Evolutionary conservation across 2,113 vertebrate species (phyloP).

Genomic region (Rhynchopsitta pachyrhyncha): DNA sequence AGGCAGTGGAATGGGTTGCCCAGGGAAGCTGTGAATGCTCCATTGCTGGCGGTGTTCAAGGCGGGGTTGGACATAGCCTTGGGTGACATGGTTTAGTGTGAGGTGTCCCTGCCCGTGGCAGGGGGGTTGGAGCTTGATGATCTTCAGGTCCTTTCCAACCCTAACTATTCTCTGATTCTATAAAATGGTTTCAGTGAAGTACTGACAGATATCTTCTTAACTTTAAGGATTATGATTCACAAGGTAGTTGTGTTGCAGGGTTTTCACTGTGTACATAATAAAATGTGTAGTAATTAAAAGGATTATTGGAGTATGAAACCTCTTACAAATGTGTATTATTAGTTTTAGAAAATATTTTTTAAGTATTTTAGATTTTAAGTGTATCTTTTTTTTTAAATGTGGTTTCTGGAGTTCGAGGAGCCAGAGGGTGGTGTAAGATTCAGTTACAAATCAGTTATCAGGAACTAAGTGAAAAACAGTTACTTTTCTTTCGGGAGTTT

Average conservation of each 20-base stretch:
- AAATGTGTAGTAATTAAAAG: not conserved
- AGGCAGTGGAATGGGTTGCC: too few relatives aligned
- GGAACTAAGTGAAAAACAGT: not conserved
- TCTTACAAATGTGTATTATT: not conserved
- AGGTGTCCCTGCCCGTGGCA: too few relatives aligned
- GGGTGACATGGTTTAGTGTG: too few relatives aligned
- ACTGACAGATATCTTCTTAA: not conserved
- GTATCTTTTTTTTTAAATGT: not conserved
- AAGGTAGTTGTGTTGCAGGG: not conserved
- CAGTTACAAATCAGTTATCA: not conserved
- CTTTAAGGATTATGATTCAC: not conserved
- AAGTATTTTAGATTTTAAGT: not conserved
- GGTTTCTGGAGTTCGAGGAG: not conserved
- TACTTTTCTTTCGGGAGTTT: not conserved
- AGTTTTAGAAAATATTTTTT: not conserved
- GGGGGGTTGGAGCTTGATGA: too few relatives aligned
- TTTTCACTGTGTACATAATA: not conserved
- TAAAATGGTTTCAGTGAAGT: not conserved
- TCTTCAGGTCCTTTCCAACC: too few relatives aligned
- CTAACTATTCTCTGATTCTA: too few relatives aligned
- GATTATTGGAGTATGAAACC: not conserved
- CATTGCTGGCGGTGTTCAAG: too few relatives aligned
- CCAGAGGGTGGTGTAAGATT: rapidly evolving
- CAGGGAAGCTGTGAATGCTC: too few relatives aligned
- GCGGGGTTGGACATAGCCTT: too few relatives aligned